Conservation (phyloP, 1,140 invertebrate genomes). For the Onthophagus taurus region DNA sequence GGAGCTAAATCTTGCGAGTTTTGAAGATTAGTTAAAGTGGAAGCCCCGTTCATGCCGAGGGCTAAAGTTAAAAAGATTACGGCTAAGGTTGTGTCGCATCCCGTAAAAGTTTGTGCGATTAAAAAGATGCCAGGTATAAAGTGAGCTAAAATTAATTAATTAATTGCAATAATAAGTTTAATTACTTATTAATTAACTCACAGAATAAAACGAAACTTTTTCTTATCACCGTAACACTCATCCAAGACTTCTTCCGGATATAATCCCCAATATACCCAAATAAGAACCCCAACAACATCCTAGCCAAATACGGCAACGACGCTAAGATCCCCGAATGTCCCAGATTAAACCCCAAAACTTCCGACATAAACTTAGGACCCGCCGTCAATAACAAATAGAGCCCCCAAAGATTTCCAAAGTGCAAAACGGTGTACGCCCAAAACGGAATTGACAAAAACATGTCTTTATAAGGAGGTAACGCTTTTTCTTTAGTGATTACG, state of each 20-base stretch:
- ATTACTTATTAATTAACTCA: slow-evolving; percentile 38
- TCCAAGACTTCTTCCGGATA: slow-evolving; percentile 45
- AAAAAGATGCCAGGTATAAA: slow-evolving; percentile 58
- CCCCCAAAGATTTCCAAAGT: slow-evolving; percentile 69
- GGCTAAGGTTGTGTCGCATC: slow-evolving; percentile 52
- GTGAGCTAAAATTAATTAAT: slow-evolving; percentile 47
- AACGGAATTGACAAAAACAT: slow-evolving; percentile 58
- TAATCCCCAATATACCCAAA: slow-evolving; percentile 59
- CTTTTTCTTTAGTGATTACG: slow-evolving; percentile 44
- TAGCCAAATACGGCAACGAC: slow-evolving; percentile 57
- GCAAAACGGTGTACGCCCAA: slow-evolving; percentile 53
- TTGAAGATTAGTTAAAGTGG: slow-evolving; percentile 70
- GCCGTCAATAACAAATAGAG: slow-evolving; percentile 76
- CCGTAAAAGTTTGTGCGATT: slow-evolving; percentile 53
- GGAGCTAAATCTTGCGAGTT: slow-evolving; percentile 79
- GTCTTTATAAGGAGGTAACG: slow-evolving; percentile 48
- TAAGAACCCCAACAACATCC: slow-evolving; percentile 51
- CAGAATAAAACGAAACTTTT: slow-evolving; percentile 62
- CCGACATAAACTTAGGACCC: slow-evolving; percentile 70
- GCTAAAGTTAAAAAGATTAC: slow-evolving; percentile 61
- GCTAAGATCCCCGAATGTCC: slow-evolving; percentile 59
- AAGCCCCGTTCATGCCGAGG: slow-evolving; percentile 72
- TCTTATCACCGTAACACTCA: slow-evolving; percentile 53
- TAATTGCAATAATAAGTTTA: background rate
- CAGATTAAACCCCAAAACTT: slow-evolving; percentile 76